Conservation (phyloP, 2,888 invertebrate species). For the Rotaria socialis region DNA sequence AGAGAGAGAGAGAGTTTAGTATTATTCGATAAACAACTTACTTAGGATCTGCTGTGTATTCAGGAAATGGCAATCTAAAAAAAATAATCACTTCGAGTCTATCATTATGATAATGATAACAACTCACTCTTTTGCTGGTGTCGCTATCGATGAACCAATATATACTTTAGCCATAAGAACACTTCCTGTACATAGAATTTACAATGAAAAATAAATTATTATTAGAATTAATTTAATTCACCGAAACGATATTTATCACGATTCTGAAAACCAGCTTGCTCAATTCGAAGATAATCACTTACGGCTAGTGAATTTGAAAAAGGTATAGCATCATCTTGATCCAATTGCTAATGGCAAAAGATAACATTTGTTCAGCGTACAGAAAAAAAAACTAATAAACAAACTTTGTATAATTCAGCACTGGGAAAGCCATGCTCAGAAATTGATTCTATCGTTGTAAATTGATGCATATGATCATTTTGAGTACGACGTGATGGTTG, state of each 20-base stretch:
- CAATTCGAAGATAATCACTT: slow-evolving; percentile 42
- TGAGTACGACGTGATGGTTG: slow-evolving; percentile 54
- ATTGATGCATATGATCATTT: slow-evolving; percentile 51
- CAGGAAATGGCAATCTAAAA: slow-evolving; percentile 18
- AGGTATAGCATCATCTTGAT: slow-evolving; percentile 40
- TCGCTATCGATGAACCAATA: neutral
- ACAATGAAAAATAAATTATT: neutral
- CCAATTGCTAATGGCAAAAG: neutral
- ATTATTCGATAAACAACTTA: neutral
- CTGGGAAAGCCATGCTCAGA: slow-evolving; percentile 56
- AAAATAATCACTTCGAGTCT: neutral
- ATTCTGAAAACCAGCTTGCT: slow-evolving; percentile 27
- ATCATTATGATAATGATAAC: neutral
- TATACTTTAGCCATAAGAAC: slow-evolving; percentile 28
- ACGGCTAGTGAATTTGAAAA: slow-evolving; percentile 43
- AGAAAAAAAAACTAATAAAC: neutral
- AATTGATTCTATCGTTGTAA: slow-evolving; percentile 48
- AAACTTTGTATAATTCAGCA: slow-evolving; percentile 53
- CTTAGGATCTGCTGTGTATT: neutral
- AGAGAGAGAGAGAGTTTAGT: no score
- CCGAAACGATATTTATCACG: slow-evolving; percentile 34
- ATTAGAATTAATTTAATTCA: neutral
- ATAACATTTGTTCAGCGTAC: neutral
- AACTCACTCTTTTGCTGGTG: slow-evolving; percentile 1
- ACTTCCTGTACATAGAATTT: neutral